phyloP scores from a whole-genome alignment of 2,113 vertebrate genomes.

The Pteropus alecto region DNA sequence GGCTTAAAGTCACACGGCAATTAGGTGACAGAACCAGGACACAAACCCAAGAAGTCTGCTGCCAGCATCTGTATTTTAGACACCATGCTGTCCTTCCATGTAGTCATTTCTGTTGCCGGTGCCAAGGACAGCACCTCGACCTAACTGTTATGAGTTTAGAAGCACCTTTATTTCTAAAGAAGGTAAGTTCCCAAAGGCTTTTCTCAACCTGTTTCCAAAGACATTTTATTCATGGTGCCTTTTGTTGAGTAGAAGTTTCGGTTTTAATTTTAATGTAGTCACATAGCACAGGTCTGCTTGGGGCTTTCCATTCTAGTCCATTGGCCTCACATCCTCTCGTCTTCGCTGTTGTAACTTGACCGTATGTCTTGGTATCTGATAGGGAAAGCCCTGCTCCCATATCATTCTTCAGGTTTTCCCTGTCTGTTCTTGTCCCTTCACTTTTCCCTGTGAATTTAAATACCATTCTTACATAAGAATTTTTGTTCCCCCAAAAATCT shows the following conservation, averaged over 20 bases:
- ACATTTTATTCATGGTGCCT: not conserved
- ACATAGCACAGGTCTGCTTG: not conserved
- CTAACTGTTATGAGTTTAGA: not conserved
- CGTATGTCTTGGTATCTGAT: not conserved
- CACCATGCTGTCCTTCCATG: not conserved
- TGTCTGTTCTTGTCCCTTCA: not conserved
- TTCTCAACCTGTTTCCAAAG: not conserved
- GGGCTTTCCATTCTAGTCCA: not conserved
- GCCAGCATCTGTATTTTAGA: not conserved
- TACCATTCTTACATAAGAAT: not conserved
- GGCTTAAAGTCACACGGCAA: not conserved
- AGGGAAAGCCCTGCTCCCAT: not conserved
- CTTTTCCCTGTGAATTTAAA: not conserved
- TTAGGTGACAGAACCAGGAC: not conserved
- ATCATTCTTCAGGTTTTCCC: not conserved
- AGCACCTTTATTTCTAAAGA: not conserved
- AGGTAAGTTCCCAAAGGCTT: not conserved
- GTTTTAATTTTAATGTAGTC: not conserved
- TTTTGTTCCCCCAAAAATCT: not conserved
- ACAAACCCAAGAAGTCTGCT: not conserved
- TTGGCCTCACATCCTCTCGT: not conserved
- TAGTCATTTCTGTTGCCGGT: not conserved
- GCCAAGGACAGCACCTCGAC: not conserved
- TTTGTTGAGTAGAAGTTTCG: not conserved
- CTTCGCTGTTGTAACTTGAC: not conserved